Evolutionary conservation across 2,888 invertebrate species (phyloP), one percentile per base, ranked within the genome.

Genomic region (Pristionchus entomophagus): DNA sequence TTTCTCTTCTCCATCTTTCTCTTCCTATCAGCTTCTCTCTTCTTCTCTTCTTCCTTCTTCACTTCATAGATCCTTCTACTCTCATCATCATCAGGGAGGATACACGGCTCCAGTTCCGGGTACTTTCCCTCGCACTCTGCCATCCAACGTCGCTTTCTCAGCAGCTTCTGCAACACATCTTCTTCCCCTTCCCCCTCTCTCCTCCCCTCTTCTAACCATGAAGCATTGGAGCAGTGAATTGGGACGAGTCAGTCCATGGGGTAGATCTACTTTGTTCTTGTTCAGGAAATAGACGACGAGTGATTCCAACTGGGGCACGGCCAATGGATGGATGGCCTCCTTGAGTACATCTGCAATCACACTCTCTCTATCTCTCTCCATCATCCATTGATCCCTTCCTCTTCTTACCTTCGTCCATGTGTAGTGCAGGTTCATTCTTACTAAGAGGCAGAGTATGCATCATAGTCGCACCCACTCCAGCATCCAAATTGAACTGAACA

Each of bases 191-290:
- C 65, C n/a, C 65, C 35, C 35, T 35, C 35, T 35, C 8, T 32
- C 35, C 65, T 38, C 22, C 38, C 38, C 38, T 26, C n/a, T 6
- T 41, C 73, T 73, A 4, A 73, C 73, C 22, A 22, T 26, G 41
- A 73, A 45, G 38, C 86, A 81, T 49, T 88, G 81, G 22, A 91
- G 69, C 14, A 91, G 88, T 22, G 88, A 88, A 1, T 89, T 88
- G 0, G 91, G 90, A 12, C 89, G 87, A 53, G 89, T 88, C 35
- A 91, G 89, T 38, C 89, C 89, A 19, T 87, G 85, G 14, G 91
- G 87, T n/a, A 91, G 83, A 49, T 90, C 89, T 6, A 91, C 87
- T 32, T 80, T 77, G 49, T 53, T 69, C 73, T 89, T 90, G 41
- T 53, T 73, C 1, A 80, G 83, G 14, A 89, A 32, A 45, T 88